Conservation (phyloP, 2,797 vertebrate species). For the Champsocephalus esox region DNA sequence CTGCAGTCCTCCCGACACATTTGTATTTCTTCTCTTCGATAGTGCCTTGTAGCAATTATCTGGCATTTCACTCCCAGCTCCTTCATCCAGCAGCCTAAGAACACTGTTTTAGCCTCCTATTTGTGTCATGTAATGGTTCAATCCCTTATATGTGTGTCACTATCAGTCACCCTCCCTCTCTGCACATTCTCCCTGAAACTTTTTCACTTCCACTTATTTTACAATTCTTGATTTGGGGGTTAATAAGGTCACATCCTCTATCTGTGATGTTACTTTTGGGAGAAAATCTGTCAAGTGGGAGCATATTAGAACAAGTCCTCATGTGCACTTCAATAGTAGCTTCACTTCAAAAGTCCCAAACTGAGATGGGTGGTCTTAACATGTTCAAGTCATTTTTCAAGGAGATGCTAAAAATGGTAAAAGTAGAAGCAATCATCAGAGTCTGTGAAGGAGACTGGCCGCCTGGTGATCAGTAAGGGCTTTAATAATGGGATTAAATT, state of each 20-base stretch:
- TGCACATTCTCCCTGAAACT: not conserved
- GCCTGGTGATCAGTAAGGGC: conserved; percentile 44
- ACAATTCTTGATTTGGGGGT: conserved; percentile 20
- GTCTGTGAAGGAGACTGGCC: conserved; percentile 23
- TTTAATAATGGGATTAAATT: conserved; percentile 49
- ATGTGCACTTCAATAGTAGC: conserved; percentile 69
- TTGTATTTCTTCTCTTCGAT: conserved; percentile 65
- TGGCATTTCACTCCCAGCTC: conserved; percentile 18
- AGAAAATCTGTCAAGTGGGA: conserved; percentile 16
- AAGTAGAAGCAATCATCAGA: conserved; percentile 47
- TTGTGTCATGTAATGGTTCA: conserved; percentile 7
- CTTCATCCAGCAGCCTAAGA: conserved; percentile 15
- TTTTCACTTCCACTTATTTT: not conserved
- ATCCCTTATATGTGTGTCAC: conserved; percentile 4
- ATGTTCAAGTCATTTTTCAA: conserved; percentile 35
- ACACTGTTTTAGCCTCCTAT: conserved; percentile 15
- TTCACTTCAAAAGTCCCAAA: conserved; percentile 50
- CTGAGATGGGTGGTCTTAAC: conserved; percentile 31
- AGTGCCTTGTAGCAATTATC: conserved; percentile 67
- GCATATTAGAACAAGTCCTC: conserved; percentile 16
- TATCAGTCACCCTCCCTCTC: conserved; percentile 1
- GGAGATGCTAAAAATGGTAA: conserved; percentile 37
- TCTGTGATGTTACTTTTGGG: conserved; percentile 26
- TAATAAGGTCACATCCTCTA: not conserved
- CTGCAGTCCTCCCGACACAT: conserved; percentile 3